Base-by-base conservation (phyloP, 1,140 invertebrate species). In the Babylonia areolata region DNA sequence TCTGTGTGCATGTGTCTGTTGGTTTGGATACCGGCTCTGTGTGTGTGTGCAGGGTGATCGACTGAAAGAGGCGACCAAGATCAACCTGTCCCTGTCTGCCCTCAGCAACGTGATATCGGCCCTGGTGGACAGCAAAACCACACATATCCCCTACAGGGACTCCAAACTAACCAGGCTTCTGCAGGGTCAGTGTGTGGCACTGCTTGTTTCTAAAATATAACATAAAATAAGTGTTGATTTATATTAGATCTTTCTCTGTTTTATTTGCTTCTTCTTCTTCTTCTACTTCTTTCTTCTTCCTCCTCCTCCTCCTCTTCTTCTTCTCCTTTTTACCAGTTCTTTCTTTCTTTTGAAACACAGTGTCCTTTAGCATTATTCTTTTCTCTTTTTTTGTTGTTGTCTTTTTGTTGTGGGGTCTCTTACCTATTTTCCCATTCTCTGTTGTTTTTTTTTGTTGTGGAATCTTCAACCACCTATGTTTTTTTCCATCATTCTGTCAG, bases 101-200 rank as follows among this genome's bases (percentile, higher is more conserved):
- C 95, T 99, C 86, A 98, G 98, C 40, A 99, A 99, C 95, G 98
- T 99, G 15, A 99, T 99, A 89, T 98, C 97, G 40, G 98, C 98
- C 0, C 94, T 99, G 71, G 98, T 98, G 78, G 94, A 95, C 91
- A 93, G 92, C 42, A 94, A 94, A 95, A 97, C 96, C 87, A 96
- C 96, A 31, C 94, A 97, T 88, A 94, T 99, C 87, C 98, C 98
- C 3, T 99, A 99, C 94, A 95, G 98, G 93, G 98, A 99, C 94
- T 98, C 97, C 5, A 99, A 99, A 95, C 95, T 99, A 64, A 99
- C 98, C 1, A 95, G 98, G 79, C 95, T 99, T 51, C 95, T 99
- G 78, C 98, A 99, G 95, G 96, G 96, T 95, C 5, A 28, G 28
- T 12, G 17, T 64, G 46, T 51, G 46, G 46, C 28, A 64, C 12